These are phyloP conservation scores for Microtus agrestis DNA, from an alignment of 2,797 vertebrate species.

Conservation along the genomic window DNA sequence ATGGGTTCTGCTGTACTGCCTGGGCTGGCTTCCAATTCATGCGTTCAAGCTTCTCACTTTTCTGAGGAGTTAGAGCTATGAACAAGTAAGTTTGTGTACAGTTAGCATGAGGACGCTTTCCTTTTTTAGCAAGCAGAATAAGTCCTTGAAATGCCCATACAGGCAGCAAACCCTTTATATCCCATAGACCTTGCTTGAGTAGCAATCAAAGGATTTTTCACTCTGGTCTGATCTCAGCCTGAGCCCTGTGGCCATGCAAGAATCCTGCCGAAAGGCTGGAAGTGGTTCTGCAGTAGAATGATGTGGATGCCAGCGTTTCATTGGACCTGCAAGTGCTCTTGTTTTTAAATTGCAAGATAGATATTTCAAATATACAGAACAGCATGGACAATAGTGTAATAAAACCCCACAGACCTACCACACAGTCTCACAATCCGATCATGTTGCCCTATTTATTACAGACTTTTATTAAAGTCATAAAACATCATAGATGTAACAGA, in stretches of 20 bases:
- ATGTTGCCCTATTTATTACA: constrained; percentile 40
- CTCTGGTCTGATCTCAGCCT: neutral
- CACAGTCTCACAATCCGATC: neutral
- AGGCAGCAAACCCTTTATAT: neutral
- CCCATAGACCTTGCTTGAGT: neutral
- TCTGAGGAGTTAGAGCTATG: neutral
- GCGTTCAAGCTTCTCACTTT: neutral
- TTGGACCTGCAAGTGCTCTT: neutral
- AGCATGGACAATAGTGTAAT: constrained; percentile 1
- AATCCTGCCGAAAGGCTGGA: neutral
- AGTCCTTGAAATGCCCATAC: neutral
- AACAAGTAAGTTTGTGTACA: neutral
- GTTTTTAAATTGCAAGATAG: constrained; percentile 55
- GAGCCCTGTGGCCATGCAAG: neutral
- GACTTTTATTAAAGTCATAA: constrained; percentile 69
- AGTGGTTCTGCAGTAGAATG: neutral
- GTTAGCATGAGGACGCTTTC: neutral
- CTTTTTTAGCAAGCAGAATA: neutral
- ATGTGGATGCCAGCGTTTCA: neutral
- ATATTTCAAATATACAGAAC: constrained; percentile 51
- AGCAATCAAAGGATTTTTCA: neutral
- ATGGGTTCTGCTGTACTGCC: neutral
- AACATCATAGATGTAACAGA: constrained; percentile 25
- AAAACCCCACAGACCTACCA: constrained; percentile 1
- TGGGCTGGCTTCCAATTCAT: neutral